These are phyloP conservation scores for Hyperoodon ampullatus DNA, from an alignment of 2,113 vertebrate genomes.

Conservation along the genomic window DNA sequence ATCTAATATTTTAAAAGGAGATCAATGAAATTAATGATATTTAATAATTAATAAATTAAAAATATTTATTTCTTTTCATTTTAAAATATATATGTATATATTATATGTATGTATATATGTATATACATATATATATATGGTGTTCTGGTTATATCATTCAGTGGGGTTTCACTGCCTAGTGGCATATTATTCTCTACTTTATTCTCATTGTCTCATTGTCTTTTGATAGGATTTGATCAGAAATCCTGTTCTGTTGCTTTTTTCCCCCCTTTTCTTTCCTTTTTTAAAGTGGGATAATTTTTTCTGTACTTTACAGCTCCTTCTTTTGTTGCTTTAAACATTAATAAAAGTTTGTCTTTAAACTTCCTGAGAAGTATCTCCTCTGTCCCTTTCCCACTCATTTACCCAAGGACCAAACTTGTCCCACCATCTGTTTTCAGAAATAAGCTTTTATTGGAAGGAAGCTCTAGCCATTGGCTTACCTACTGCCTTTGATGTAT, in stretches of 20 bases:
- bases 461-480: neutral
- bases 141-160: neutral
- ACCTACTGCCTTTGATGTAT: neutral
- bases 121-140: neutral
- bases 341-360: neutral
- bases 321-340: neutral
- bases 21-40: neutral
- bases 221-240: neutral
- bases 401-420: neutral
- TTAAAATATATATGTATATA: neutral
- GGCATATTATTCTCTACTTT: neutral
- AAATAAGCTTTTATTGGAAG: neutral
- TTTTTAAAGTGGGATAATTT: neutral
- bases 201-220: neutral
- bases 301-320: neutral
- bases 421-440: neutral
- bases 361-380: neutral
- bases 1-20: neutral
- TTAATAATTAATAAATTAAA: neutral
- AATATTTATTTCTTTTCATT: neutral
- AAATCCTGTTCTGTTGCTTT: neutral
- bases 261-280: rapidly evolving
- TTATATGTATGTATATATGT: neutral
- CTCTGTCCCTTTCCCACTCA: neutral
- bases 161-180: neutral